Base-by-base conservation (phyloP, 1,140 invertebrate genomes). In the Lasioglossum baleicum region DNA sequence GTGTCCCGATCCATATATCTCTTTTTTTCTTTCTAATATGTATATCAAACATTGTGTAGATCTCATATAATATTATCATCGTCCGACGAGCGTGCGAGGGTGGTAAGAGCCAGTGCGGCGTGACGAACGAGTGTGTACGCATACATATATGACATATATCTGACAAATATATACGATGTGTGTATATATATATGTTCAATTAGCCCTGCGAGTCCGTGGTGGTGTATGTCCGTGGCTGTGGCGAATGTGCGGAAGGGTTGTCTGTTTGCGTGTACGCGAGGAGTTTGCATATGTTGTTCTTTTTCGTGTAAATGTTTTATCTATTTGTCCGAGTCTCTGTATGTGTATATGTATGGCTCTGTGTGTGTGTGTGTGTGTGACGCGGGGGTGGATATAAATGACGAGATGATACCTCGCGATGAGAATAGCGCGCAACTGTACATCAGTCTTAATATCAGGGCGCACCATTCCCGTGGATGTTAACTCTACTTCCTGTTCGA, bases 361-460 rank as follows among this genome's bases (percentile, higher is more conserved):
- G 44, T 11, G 71, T 81, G 66, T 82, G 76, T 67, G 20, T n/a
- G 70, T 53, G 74, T 15, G 64, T 61, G 44, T 69, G 53, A 48
- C 42, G 7, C 7, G 51, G 22, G n/a, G 61, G 48, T 82, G 61
- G 65, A 82, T n/a, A 82, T 26, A 69, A 68, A 75, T 81, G 87
- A 88, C 73, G 84, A 87, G 87, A 87, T 87, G 81, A 82, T 69
- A 65, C 48, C 78, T 66, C 75, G 77, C 56, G 84, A 74, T 83
- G 89, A 91, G 92, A 93, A 93, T 91, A 93, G 92, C 92, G 91
- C 92, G 92, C 92, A 85, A 92, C 92, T 93, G 92, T 93, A 93
- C 92, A 93, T 93, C 92, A 93, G 92, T 93, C 92, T 93, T 92
- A 91, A 93, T 91, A 93, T 92, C 92, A 93, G 92, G 92, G 91